Percentiles rank a stretch among this genome's conserved stretches.
Evolutionary conservation across 2,888 invertebrate genomes (phyloP).

Genomic region (Drosophila koepferae): DNA sequence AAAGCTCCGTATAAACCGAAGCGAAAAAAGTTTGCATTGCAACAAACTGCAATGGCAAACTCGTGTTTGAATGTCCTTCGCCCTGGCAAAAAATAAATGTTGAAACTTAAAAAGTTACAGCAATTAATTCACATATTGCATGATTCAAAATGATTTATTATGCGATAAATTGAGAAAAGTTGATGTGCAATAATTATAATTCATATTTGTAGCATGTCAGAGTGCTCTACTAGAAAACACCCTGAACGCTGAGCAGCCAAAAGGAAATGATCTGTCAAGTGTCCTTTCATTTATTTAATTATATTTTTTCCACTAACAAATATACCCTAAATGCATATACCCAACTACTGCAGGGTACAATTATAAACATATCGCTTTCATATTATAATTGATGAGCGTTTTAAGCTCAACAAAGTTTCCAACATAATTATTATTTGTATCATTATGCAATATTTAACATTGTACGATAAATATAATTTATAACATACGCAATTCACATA

Average conservation of each 20-base stretch:
- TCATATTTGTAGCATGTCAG: conserved; percentile 2
- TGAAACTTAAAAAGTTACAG: conserved; percentile 17
- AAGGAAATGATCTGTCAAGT: too few species aligned
- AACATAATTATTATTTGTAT: background rate
- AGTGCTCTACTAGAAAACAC: background rate
- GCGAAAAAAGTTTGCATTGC: conserved; percentile 20
- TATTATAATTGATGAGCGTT: conserved; percentile 5
- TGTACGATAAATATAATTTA: conserved; percentile 30
- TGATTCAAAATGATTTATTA: conserved; percentile 30
- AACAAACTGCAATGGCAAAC: conserved; percentile 13
- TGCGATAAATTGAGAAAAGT: conserved; percentile 14
- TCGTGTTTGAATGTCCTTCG: conserved; percentile 30
- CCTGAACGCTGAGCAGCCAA: background rate
- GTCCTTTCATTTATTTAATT: too few species aligned
- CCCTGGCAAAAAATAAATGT: conserved; percentile 1
- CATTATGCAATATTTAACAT: conserved; percentile 24
- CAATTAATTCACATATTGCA: conserved; percentile 51
- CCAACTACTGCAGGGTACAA: background rate
- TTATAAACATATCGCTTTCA: background rate
- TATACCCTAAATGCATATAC: too few species aligned
- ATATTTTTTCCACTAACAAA: background rate
- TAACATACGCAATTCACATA: conserved; percentile 31
- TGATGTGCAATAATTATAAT: conserved; percentile 15
- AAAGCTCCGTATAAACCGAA: background rate
- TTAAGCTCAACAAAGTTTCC: background rate